A percentile compares a stretch with the other conserved stretches of the same genome.
Evolutionary conservation across 2,888 invertebrate genomes (phyloP).

Genomic region (Caenorhabditis sp.): DNA sequence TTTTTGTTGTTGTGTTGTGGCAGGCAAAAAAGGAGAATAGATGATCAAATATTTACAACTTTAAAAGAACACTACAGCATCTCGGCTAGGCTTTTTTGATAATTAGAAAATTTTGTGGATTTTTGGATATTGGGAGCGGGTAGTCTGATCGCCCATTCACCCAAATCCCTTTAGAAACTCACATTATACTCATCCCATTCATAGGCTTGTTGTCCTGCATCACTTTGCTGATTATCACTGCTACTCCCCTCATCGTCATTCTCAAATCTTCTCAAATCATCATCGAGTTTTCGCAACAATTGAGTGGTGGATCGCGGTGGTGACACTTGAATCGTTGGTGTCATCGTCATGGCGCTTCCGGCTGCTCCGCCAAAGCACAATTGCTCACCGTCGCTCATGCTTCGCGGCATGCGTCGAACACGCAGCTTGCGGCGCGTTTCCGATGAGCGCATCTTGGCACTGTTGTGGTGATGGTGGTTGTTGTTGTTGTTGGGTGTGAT

Average conservation of each 20-base stretch:
- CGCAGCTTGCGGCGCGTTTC: conserved; percentile 36
- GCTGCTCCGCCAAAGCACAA: conserved; percentile 29
- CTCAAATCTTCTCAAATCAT: conserved; percentile 17
- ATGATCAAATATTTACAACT: not conserved
- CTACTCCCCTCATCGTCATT: conserved; percentile 29
- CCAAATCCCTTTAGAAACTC: conserved; percentile 8
- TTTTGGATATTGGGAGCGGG: too few relatives aligned
- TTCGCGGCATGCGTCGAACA: conserved; percentile 53
- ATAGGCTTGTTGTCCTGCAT: conserved; percentile 44
- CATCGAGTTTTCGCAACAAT: conserved; percentile 48
- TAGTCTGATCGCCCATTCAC: too few relatives aligned
- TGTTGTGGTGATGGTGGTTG: not conserved
- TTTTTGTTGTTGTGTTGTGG: too few relatives aligned
- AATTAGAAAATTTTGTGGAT: too few relatives aligned
- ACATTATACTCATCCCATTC: conserved; percentile 65
- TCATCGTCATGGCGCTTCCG: conserved; percentile 20
- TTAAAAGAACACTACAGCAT: too few relatives aligned
- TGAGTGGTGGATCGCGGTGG: conserved; percentile 44
- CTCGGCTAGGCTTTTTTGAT: too few relatives aligned
- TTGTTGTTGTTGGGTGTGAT: conserved; percentile 20
- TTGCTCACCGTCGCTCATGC: conserved; percentile 64
- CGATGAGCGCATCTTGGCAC: conserved; percentile 24
- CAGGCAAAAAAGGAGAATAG: too few relatives aligned
- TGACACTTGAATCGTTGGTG: conserved; percentile 45
- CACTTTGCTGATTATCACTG: conserved; percentile 45